Base-by-base conservation (phyloP, 2,888 invertebrate genomes). In the Melanostoma mellinum region DNA sequence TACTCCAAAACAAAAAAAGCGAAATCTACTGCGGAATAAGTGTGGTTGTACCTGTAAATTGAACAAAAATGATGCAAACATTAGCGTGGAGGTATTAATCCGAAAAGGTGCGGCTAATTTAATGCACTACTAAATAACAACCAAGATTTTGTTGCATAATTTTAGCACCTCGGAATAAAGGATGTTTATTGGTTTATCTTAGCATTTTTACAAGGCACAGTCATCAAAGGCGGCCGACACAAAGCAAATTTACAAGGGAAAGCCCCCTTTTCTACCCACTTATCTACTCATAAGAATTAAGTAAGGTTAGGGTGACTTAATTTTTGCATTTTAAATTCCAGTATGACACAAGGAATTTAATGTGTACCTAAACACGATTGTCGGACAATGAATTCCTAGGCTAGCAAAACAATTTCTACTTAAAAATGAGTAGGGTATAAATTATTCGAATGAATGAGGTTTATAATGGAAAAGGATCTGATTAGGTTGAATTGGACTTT, bases 21-120 rank as follows among this genome's bases (percentile, higher is more conserved):
- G 1, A 20, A 20, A 20, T 20, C 20, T 20, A 20, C 20, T 20
- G 20, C 20, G 20, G 20, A 20, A 20, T 20, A 20, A 20, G 20
- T 20, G 20, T 20, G 20, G 20, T 20, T 20, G 20, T 20, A 20
- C 20, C 20, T 20, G 20, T 20, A 20, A 1, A 63, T 63, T 55
- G 10, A 63, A 42, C 32, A 40, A 53, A 60, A 53, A 60, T 50
- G 55, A 67, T 46, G 50, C 58, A 74, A 58, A 68, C 46, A 38
- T 53, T 58, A 42, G 8, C 20, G 5, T n/a, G 3, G 20, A 10
- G 2, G 20, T 35, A 20, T 58, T 32, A 40, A 58, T 40, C 20
- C 42, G 63, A 48, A 74, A 40, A 79, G 74, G 79, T 74, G 74
- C 38, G 75, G 68, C 61, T 40, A 48, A 69, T n/a, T 68, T 63